Conservation (phyloP, 2,797 vertebrate species). For the Sorex maritimensis region DNA sequence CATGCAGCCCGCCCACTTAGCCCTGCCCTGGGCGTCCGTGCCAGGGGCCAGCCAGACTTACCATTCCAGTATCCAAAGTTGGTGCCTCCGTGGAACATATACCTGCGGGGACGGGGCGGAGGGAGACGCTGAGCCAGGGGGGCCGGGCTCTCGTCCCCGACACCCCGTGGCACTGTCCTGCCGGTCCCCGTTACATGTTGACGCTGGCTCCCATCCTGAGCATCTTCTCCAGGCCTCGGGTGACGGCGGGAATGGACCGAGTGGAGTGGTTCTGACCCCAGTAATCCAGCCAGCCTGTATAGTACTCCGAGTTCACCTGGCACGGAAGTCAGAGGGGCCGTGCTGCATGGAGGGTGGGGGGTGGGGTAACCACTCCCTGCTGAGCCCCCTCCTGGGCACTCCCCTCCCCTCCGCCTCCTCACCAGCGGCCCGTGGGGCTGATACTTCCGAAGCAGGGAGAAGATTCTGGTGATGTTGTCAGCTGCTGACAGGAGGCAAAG, state of each 20-base stretch:
- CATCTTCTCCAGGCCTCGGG: conserved; percentile 93
- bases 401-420: conserved; percentile 75
- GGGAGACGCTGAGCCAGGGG: conserved; percentile 14
- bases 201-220: conserved; percentile 95
- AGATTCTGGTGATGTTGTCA: conserved; percentile 93
- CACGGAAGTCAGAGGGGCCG: conserved; percentile 46
- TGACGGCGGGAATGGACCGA: conserved; percentile 90
- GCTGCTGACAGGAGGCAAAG: conserved; percentile 88
- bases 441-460: conserved; percentile 93
- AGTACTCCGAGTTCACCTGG: conserved; percentile 99
- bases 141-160: conserved; percentile 44
- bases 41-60: conserved; percentile 87
- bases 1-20: not conserved
- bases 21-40: not conserved
- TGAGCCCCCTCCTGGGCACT: not conserved
- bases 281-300: conserved; percentile 99
- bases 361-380: not conserved
- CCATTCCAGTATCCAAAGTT: conserved; percentile 99
- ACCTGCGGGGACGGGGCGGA: conserved; percentile 91
- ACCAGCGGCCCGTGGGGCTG: conserved; percentile 97
- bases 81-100: conserved; percentile 99
- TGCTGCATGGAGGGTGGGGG: not conserved
- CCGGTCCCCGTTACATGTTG: conserved; percentile 94
- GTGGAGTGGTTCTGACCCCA: conserved; percentile 95
- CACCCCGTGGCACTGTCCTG: conserved; percentile 20